Percentiles rank a stretch among this genome's conserved stretches.
Conservation (phyloP, 2,797 vertebrate species). For the Pangasius djambal region DNA sequence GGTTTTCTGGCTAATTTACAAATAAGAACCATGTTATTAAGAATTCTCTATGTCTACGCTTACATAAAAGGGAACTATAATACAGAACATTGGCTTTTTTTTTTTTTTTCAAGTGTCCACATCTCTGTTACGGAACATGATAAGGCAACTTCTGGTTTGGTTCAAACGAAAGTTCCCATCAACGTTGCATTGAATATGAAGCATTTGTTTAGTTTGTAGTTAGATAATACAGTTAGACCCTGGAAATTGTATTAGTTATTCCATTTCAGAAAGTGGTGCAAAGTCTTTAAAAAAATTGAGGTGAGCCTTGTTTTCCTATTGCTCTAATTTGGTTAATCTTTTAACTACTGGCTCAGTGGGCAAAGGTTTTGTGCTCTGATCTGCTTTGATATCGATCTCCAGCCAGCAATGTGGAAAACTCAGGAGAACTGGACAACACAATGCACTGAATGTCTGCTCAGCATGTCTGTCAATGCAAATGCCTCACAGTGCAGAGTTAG, state of each 20-base stretch:
- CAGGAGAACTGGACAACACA: background rate
- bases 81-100: background rate
- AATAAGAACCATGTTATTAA: background rate
- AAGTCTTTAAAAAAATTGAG: background rate
- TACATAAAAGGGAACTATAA: background rate
- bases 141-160: background rate
- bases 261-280: background rate
- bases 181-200: background rate
- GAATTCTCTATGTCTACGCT: background rate
- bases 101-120: background rate
- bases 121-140: background rate
- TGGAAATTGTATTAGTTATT: background rate
- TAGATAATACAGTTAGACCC: background rate
- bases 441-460: background rate
- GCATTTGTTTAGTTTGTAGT: background rate
- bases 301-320: background rate
- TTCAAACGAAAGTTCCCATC: too few relatives aligned
- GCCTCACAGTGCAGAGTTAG: background rate
- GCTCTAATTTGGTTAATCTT: background rate
- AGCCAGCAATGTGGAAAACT: background rate
- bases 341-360: background rate
- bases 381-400: background rate
- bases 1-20: background rate
- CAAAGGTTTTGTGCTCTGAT: constrained; percentile 9
- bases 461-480: background rate